phyloP scores from a whole-genome alignment of 2,113 vertebrate genomes.

The Orcinus orca region DNA sequence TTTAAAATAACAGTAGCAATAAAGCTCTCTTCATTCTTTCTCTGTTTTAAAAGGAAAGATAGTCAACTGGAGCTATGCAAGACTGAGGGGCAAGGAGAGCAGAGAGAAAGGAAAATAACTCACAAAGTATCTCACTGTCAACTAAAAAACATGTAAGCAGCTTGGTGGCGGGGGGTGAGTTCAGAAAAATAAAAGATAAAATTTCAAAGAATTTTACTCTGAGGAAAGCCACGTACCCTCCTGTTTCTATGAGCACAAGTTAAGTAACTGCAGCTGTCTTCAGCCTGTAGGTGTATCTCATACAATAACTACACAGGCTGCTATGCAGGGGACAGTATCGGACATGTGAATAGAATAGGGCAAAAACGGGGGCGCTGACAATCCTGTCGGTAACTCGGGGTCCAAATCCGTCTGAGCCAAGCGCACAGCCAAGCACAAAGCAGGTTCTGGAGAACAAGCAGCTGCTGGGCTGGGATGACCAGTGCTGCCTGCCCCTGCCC shows the following conservation, averaged over 20 bases:
- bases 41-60: not conserved
- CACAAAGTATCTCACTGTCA: not conserved
- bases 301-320: not conserved
- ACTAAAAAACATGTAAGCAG: not conserved
- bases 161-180: not conserved
- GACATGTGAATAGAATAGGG: rapidly evolving
- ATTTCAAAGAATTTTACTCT: not conserved
- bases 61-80: rapidly evolving
- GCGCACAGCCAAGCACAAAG: rapidly evolving
- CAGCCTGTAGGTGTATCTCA: not conserved
- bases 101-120: not conserved
- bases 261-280: not conserved
- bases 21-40: rapidly evolving
- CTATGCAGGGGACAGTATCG: rapidly evolving
- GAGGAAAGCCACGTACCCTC: not conserved
- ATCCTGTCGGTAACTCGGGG: too few species aligned
- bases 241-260: not conserved
- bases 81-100: rapidly evolving
- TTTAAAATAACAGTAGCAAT: not conserved
- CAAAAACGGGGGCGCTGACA: not conserved
- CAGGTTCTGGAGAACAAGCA: not conserved
- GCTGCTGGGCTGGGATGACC: rapidly evolving
- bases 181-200: not conserved
- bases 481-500: rapidly evolving
- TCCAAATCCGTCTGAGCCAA: not conserved